These are phyloP conservation scores for Leptothorax acervorum DNA, from an alignment of 2,888 invertebrate genomes.

Conservation along the genomic window DNA sequence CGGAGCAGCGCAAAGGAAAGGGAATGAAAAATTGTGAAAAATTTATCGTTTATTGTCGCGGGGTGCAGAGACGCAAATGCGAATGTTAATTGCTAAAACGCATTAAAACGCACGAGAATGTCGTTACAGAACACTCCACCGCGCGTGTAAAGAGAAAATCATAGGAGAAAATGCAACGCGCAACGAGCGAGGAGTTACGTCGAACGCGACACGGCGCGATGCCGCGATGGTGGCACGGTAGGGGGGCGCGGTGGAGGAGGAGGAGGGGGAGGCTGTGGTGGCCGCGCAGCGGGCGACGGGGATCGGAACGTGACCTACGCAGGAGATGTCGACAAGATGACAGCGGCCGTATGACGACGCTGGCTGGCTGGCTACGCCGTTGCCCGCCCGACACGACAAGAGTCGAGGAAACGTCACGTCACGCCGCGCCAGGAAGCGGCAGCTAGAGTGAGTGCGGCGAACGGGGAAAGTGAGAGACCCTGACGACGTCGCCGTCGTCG, in stretches of 20 bases:
- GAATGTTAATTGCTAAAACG: too few species aligned
- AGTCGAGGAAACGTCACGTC: slow-evolving; percentile 27
- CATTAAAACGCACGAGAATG: background rate
- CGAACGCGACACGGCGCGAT: slow-evolving; percentile 67
- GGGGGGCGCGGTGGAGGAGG: background rate
- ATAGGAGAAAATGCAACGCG: too few species aligned
- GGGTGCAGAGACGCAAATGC: too few species aligned
- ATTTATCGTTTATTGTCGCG: too few species aligned
- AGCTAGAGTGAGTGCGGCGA: slow-evolving; percentile 49
- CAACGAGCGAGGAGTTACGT: background rate
- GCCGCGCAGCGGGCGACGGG: slow-evolving; percentile 52
- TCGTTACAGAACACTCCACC: background rate
- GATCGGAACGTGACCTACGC: slow-evolving; percentile 74
- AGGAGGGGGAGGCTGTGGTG: background rate
- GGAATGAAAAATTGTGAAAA: too few species aligned
- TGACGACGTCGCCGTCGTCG: slow-evolving; percentile 14
- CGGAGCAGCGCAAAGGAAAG: too few species aligned
- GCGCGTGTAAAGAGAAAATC: background rate
- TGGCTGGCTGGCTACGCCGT: slow-evolving; percentile 65
- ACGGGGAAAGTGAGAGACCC: background rate
- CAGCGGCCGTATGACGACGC: slow-evolving; percentile 76
- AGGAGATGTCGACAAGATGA: slow-evolving; percentile 81
- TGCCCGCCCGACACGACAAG: slow-evolving; percentile 29
- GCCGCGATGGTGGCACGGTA: too few species aligned
- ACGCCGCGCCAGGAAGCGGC: slow-evolving; percentile 54